Conservation (phyloP, 37 sponge, comb jelly and placozoan genomes). For the Ephydatia muelleri region DNA sequence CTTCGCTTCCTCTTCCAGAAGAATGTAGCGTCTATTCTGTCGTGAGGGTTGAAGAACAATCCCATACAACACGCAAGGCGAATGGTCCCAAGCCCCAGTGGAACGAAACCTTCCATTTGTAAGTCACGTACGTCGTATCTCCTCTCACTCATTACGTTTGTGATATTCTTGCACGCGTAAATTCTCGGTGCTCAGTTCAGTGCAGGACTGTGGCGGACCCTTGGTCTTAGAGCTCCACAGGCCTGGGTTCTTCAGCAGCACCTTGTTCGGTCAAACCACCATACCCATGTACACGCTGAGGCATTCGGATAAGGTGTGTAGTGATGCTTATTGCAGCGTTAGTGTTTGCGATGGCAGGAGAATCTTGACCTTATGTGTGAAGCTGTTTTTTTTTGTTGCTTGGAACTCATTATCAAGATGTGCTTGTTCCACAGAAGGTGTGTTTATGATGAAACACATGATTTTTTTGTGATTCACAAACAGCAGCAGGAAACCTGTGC, state of each 20-base stretch:
- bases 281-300: conserved; percentile 40
- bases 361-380: neutral
- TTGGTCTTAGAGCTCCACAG: conserved; percentile 23
- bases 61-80: conserved; percentile 4
- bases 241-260: conserved; percentile 3
- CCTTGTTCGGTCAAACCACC: conserved; percentile 16
- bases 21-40: neutral
- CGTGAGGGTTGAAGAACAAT: neutral
- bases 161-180: neutral
- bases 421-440: neutral
- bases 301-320: conserved; percentile 57
- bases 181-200: neutral
- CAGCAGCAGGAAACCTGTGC: no score
- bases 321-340: neutral
- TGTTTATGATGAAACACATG: no score
- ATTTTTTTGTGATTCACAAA: no score
- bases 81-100: conserved; percentile 18
- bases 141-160: neutral
- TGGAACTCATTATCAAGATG: neutral
- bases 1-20: neutral
- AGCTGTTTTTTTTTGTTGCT: conserved; percentile 3
- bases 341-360: neutral
- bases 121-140: neutral
- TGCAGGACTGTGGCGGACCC: neutral
- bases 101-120: conserved; percentile 26